Conservation (phyloP, 1,140 invertebrate genomes). For the Leptopilina clavipes region DNA sequence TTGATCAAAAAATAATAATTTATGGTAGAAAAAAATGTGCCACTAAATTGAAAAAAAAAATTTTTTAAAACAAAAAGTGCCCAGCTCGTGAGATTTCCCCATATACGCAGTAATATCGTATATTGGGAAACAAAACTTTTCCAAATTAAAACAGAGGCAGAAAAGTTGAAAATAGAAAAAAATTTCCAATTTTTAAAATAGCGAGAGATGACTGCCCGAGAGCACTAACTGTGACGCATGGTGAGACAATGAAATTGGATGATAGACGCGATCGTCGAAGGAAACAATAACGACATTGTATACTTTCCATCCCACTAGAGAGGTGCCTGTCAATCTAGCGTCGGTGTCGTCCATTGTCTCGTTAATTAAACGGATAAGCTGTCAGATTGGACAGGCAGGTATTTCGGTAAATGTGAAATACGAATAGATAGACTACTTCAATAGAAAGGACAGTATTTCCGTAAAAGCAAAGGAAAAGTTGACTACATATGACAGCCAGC, state of each 20-base stretch:
- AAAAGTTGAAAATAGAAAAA: conserved; percentile 24
- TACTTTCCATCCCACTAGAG: conserved; percentile 53
- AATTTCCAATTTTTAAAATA: conserved; percentile 27
- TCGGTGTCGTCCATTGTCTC: conserved; percentile 64
- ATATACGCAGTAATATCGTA: too few relatives aligned
- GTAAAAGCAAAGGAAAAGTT: conserved; percentile 65
- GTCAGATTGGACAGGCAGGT: conserved; percentile 44
- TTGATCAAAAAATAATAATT: too few relatives aligned
- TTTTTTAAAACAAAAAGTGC: too few relatives aligned
- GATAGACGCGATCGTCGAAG: conserved; percentile 35
- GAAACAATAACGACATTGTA: conserved; percentile 65
- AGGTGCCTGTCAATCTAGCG: conserved; percentile 48
- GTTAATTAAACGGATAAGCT: conserved; percentile 74
- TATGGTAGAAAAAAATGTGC: too few relatives aligned
- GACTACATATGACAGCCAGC: conserved; percentile 64
- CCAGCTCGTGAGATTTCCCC: too few relatives aligned
- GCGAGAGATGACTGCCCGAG: conserved; percentile 6
- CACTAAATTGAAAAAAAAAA: too few relatives aligned
- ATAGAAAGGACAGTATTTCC: conserved; percentile 39
- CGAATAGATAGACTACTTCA: conserved; percentile 37
- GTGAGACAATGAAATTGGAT: conserved; percentile 10
- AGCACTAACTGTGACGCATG: conserved; percentile 6
- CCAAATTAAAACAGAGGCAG: conserved; percentile 9
- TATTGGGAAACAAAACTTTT: not conserved
- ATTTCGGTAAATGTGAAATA: conserved; percentile 38